Percentiles rank a stretch among this genome's conserved stretches.
Conservation (phyloP, 2,888 invertebrate species). For the Orchesellides sinensis region DNA sequence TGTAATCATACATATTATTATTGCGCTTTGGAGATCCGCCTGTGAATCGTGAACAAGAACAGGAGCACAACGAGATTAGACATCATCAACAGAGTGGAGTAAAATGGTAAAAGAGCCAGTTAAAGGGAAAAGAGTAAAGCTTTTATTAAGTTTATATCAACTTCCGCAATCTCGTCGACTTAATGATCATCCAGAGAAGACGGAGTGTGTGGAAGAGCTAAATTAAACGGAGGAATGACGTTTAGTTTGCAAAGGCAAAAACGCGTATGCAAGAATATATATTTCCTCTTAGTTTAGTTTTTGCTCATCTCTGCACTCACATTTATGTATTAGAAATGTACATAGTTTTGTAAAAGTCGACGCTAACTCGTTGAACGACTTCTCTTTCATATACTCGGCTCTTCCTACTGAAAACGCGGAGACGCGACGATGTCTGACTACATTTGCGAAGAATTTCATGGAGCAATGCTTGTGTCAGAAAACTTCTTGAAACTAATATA, state of each 20-base stretch:
- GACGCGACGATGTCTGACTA: neutral
- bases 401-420: too few relatives aligned
- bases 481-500: constrained; percentile 30
- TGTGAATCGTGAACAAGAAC: too few relatives aligned
- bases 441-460: constrained; percentile 15
- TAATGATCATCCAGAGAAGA: constrained; percentile 50
- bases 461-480: constrained; percentile 25
- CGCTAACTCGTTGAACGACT: too few relatives aligned
- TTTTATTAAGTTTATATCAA: constrained; percentile 49
- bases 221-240: constrained; percentile 3
- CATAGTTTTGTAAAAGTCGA: too few relatives aligned
- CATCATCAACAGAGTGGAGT: neutral
- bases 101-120: neutral
- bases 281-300: too few relatives aligned
- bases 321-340: too few relatives aligned
- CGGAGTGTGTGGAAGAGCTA: neutral
- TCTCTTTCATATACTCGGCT: too few relatives aligned
- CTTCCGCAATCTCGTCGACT: constrained; percentile 55
- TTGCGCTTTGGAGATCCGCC: too few relatives aligned
- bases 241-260: too few relatives aligned
- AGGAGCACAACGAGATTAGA: neutral
- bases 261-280: too few relatives aligned
- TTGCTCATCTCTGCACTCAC: too few relatives aligned
- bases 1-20: too few relatives aligned
- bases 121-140: constrained; percentile 6